Percentiles rank a stretch among this genome's conserved stretches.
phyloP scores from a whole-genome alignment of 1,140 invertebrate genomes.

The Zophobas atratus region DNA sequence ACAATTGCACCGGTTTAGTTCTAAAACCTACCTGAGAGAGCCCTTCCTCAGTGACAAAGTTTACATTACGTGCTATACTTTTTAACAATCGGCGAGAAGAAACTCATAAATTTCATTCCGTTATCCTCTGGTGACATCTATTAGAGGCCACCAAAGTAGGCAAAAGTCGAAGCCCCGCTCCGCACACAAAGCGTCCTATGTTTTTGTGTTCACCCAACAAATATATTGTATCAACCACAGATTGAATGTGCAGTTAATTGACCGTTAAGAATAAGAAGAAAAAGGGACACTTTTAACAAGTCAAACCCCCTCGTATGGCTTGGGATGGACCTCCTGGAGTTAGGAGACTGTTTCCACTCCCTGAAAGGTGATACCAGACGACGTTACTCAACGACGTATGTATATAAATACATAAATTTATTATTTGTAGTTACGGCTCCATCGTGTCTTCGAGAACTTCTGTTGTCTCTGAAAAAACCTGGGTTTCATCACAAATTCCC shows the following conservation, averaged over 20 bases:
- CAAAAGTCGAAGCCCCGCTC: slow-evolving; percentile 48
- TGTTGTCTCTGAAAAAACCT: slow-evolving; percentile 9
- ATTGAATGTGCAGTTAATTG: slow-evolving; percentile 63
- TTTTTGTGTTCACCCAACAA: slow-evolving; percentile 57
- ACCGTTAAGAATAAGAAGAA: slow-evolving; percentile 58
- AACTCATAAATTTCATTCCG: slow-evolving; percentile 56
- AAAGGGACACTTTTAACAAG: slow-evolving; percentile 50
- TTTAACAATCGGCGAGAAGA: slow-evolving; percentile 52
- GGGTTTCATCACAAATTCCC: slow-evolving; percentile 53
- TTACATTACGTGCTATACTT: slow-evolving; percentile 55
- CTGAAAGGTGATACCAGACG: slow-evolving; percentile 41
- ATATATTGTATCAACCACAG: slow-evolving; percentile 60
- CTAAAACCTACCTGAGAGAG: neutral
- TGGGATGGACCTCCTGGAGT: slow-evolving; percentile 48
- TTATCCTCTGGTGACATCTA: slow-evolving; percentile 57
- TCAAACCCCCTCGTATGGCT: slow-evolving; percentile 46
- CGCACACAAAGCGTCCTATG: slow-evolving; percentile 15
- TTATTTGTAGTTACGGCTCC: slow-evolving; percentile 24
- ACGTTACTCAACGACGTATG: slow-evolving; percentile 20
- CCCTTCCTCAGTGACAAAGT: slow-evolving; percentile 52
- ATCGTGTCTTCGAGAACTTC: slow-evolving; percentile 15
- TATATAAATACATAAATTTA: slow-evolving; percentile 35
- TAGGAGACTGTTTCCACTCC: slow-evolving; percentile 47
- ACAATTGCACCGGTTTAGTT: slow-evolving; percentile 11
- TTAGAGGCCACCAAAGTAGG: slow-evolving; percentile 55